Conservation (phyloP, 2,888 invertebrate genomes). For the Spilarctia lutea region DNA sequence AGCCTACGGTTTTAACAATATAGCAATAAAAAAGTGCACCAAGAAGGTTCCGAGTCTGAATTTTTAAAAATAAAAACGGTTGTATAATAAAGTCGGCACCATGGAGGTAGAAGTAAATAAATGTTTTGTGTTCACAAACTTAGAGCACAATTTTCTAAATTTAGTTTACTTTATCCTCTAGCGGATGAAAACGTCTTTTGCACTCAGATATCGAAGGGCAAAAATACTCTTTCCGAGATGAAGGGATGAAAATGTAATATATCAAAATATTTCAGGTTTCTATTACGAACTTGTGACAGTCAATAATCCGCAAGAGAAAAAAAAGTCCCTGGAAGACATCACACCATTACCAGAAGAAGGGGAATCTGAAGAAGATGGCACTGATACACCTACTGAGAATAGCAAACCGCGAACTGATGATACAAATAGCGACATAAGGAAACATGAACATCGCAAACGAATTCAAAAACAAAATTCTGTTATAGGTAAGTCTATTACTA, state of each 20-base stretch:
- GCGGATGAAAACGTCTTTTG: too few species aligned
- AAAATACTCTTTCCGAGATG: too few species aligned
- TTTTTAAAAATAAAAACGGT: too few species aligned
- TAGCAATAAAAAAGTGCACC: too few species aligned
- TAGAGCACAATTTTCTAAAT: too few species aligned
- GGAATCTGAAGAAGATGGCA: constrained; percentile 60
- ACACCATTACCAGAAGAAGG: constrained; percentile 68
- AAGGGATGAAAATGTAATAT: neutral
- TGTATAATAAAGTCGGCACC: too few species aligned
- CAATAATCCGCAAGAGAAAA: constrained; percentile 76
- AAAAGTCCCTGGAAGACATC: constrained; percentile 65
- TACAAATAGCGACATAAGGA: constrained; percentile 48
- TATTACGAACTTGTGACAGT: constrained; percentile 88
- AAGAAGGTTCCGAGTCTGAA: too few species aligned
- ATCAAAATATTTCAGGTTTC: constrained; percentile 58
- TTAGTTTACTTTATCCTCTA: too few species aligned
- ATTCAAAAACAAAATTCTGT: constrained; percentile 70
- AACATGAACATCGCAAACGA: constrained; percentile 64
- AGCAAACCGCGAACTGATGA: constrained; percentile 5
- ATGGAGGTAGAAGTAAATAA: too few species aligned
- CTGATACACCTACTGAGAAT: constrained; percentile 32
- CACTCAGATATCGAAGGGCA: too few species aligned
- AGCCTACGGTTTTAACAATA: too few species aligned
- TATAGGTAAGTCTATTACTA: constrained; percentile 40
- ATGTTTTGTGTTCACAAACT: too few species aligned